phyloP scores from a whole-genome alignment of 2,113 vertebrate species.

The Regulus satrapa region DNA sequence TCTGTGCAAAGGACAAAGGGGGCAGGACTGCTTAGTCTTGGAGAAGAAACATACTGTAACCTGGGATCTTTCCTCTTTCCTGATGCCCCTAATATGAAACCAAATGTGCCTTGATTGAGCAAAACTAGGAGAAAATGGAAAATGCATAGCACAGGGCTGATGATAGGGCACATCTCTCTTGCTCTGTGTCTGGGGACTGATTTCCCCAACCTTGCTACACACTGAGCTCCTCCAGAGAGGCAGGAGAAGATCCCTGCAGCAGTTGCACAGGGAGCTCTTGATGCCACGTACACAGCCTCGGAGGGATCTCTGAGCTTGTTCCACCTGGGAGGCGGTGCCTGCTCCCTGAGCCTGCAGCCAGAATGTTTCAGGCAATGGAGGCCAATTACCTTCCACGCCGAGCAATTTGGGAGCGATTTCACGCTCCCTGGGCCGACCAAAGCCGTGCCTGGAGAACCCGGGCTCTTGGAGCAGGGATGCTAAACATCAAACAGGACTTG shows the following conservation, averaged over 20 bases:
- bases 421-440: neutral
- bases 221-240: neutral
- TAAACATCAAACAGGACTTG: slow-evolving; percentile 45
- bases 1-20: neutral
- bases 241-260: neutral
- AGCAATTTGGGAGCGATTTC: slow-evolving; percentile 50
- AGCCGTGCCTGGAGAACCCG: neutral
- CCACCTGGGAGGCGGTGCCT: neutral
- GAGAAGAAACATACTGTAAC: neutral
- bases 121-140: neutral
- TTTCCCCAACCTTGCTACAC: neutral
- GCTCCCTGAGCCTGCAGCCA: neutral
- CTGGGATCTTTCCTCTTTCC: neutral
- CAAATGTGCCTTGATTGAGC: neutral
- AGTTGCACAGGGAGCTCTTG: rapidly evolving
- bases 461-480: neutral
- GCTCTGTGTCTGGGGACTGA: neutral
- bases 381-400: neutral
- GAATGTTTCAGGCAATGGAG: neutral
- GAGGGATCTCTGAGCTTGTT: neutral
- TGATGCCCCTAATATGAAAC: neutral
- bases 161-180: neutral
- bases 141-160: neutral
- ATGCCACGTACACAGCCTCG: rapidly evolving
- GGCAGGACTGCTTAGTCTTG: neutral